Evolutionary conservation across 2,888 invertebrate species (phyloP), one percentile per base, ranked within the genome.

Genomic region (Gymnoscelis rufifasciata): DNA sequence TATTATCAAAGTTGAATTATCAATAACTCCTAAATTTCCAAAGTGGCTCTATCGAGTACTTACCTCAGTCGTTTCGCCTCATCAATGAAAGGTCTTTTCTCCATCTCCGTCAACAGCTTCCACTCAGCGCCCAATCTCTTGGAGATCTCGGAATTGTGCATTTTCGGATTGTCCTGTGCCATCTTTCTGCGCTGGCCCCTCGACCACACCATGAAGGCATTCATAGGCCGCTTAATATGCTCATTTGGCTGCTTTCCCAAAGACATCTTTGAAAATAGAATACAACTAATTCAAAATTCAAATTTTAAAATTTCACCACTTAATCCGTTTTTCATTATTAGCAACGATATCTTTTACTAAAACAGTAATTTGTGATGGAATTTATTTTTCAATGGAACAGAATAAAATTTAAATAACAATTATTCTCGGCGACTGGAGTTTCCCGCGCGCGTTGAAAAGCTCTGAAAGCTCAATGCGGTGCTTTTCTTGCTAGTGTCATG

Each of bases 131-230:
- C 94, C 26, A 97, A 89, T 54, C 96, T 83, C 76, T 96, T 96
- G 45, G 94, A 94, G 59, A 96, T 96, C 80, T 96, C 96, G 0
- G 95, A 95, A 74, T 96, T 96, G 86, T 96, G 96, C 96, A 96
- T 96, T 81, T 96, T 96, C 0, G 96, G 96, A 75, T 96, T 96
- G 65, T 97, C 96, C 72, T 96, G 96, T 0, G 96, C 96, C 94
- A 97, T 97, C 84, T 96, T 96, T 58, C 96, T 87, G 48, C 96
- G 79, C 76, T 96, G 96, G 4, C 95, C 95, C 24, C 96, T 84
- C 1, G 95, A 95, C 96, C 96, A 97, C 56, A 97, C 96, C 96
- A 97, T 96, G 78, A 97, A 96, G 2, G 96, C 96, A 77, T 97
- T 97, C 97, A 97, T 97, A 0, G 97, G 97, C 59, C 97, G 90